These are phyloP conservation scores for Drosophila littoralis DNA, from an alignment of 1,140 invertebrate genomes.

Conservation along the genomic window DNA sequence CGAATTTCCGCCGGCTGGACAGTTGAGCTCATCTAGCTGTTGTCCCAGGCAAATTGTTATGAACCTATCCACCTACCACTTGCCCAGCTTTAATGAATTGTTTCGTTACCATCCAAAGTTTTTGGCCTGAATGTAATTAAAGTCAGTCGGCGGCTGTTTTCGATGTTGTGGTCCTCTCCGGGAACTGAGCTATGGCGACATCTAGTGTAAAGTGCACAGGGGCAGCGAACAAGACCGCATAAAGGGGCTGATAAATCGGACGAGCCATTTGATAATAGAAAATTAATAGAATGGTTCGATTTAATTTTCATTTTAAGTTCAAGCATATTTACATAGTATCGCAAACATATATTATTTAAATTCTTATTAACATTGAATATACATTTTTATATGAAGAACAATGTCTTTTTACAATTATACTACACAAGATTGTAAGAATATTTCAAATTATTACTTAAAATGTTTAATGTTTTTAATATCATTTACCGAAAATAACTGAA, in stretches of 20 bases:
- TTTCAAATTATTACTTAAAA: no score
- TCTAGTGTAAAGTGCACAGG: not conserved
- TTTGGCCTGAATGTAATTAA: slow-evolving; percentile 63
- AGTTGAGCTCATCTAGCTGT: slow-evolving; percentile 41
- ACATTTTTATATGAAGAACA: no score
- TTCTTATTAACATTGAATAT: no score
- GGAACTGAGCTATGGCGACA: not conserved
- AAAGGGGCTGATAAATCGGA: not conserved
- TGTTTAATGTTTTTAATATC: no score
- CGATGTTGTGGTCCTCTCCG: slow-evolving; percentile 1
- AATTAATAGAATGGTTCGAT: no score
- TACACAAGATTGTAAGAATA: no score
- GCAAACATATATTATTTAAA: no score
- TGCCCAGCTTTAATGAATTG: slow-evolving; percentile 70
- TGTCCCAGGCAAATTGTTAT: slow-evolving; percentile 52
- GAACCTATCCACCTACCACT: slow-evolving; percentile 34
- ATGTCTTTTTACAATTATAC: no score
- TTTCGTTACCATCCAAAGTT: slow-evolving; percentile 41
- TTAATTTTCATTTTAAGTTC: no score
- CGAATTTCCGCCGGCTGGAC: slow-evolving; percentile 5
- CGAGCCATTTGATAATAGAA: no score
- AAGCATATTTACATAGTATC: no score
- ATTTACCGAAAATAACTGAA: no score
- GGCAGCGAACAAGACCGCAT: not conserved
- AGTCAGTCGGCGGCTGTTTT: slow-evolving; percentile 25